A percentile compares a stretch with the other conserved stretches of the same genome.
Evolutionary conservation across 2,797 vertebrate species (phyloP).

Genomic region (Xerus rutilus): DNA sequence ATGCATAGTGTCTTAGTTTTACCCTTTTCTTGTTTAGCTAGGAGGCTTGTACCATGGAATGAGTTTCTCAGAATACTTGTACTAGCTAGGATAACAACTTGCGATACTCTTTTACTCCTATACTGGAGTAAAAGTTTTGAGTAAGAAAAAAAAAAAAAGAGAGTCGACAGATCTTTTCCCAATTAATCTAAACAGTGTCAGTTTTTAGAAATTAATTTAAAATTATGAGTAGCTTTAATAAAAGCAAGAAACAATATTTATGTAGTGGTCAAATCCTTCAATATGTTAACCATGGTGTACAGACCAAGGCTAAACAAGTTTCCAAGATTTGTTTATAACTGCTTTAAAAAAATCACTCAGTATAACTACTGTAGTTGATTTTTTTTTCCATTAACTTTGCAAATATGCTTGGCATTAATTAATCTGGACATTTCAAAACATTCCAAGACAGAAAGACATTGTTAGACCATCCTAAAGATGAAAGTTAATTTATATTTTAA

Average conservation of each 20-base stretch:
- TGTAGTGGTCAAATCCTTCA: neutral
- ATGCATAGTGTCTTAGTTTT: neutral
- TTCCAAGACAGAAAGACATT: constrained; percentile 71
- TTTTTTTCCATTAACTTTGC: constrained; percentile 50
- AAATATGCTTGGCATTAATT: constrained; percentile 69
- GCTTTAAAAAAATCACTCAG: constrained; percentile 54
- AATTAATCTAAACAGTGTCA: neutral
- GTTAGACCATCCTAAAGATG: constrained; percentile 69
- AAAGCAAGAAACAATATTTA: constrained; percentile 11
- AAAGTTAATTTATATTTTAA: constrained; percentile 76
- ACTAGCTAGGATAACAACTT: fast-evolving
- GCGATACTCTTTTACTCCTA: neutral
- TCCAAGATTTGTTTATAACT: constrained; percentile 54
- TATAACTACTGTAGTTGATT: constrained; percentile 9
- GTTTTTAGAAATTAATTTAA: constrained; percentile 47
- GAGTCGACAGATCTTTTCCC: neutral
- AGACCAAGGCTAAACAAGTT: constrained; percentile 70
- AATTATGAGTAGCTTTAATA: constrained; percentile 4
- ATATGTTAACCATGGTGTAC: neutral
- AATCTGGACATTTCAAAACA: constrained; percentile 78
- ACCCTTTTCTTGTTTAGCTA: constrained; percentile 67
- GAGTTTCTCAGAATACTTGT: neutral
- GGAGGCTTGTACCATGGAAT: constrained; percentile 39
- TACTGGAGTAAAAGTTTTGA: neutral
- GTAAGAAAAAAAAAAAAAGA: no score